phyloP scores from a whole-genome alignment of 1,140 invertebrate genomes.

The Zelostemma sp. region DNA sequence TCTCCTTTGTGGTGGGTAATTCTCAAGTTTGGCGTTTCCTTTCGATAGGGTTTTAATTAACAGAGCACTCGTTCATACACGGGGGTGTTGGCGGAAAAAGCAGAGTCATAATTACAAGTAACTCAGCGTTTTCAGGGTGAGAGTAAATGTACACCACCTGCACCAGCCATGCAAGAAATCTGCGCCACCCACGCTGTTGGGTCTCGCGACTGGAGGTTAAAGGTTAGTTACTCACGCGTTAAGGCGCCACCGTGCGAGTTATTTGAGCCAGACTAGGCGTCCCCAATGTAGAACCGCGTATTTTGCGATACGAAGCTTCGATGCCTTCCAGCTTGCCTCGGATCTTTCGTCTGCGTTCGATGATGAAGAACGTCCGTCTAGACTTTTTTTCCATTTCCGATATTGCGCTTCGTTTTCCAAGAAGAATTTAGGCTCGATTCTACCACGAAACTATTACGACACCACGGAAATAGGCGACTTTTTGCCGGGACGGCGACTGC shows the following conservation, averaged over 20 bases:
- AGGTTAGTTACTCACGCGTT: slow-evolving; percentile 66
- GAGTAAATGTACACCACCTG: slow-evolving; percentile 28
- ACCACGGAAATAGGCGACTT: not conserved
- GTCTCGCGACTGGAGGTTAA: slow-evolving; percentile 51
- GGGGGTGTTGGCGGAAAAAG: slow-evolving; percentile 46
- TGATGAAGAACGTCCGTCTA: slow-evolving; percentile 49
- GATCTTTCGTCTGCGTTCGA: slow-evolving; percentile 34
- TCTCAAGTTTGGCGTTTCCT: slow-evolving; percentile 36
- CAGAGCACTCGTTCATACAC: slow-evolving; percentile 46
- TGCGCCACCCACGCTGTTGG: slow-evolving; percentile 57
- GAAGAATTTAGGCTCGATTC: slow-evolving; percentile 31
- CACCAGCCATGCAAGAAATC: slow-evolving; percentile 62
- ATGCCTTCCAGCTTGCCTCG: slow-evolving; percentile 37
- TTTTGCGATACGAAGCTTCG: slow-evolving; percentile 41
- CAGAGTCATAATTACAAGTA: slow-evolving; percentile 59
- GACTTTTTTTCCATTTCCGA: slow-evolving; percentile 46
- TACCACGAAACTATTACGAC: slow-evolving; percentile 2
- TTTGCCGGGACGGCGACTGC: not conserved
- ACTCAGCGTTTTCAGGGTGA: slow-evolving; percentile 54
- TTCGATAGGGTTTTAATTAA: slow-evolving; percentile 53
- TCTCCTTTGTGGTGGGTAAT: not conserved
- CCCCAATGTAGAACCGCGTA: slow-evolving; percentile 47
- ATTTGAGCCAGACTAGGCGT: slow-evolving; percentile 64
- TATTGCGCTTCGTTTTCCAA: slow-evolving; percentile 35
- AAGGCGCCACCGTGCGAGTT: slow-evolving; percentile 64